These are phyloP conservation scores for Lepus timidus DNA, from an alignment of 2,113 vertebrate genomes.

Conservation along the genomic window DNA sequence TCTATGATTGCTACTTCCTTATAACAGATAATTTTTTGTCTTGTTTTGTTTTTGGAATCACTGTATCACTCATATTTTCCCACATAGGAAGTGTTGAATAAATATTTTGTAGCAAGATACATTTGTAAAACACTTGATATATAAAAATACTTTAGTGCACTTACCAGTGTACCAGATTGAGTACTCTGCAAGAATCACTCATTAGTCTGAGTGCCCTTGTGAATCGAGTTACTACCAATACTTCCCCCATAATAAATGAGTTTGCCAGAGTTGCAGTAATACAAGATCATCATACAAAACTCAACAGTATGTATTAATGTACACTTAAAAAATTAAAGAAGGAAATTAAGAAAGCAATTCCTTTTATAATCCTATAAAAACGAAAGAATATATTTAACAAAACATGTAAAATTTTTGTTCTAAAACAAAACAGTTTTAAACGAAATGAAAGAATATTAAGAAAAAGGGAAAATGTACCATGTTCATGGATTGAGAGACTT, in stretches of 20 bases:
- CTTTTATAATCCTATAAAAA: neutral
- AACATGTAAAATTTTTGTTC: neutral
- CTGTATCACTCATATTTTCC: conserved; percentile 3
- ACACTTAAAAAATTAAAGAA: neutral
- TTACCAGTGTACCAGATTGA: neutral
- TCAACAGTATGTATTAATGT: neutral
- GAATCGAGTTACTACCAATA: neutral
- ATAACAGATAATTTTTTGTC: conserved; percentile 20
- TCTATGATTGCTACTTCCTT: neutral
- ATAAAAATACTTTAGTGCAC: neutral
- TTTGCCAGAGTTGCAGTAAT: neutral
- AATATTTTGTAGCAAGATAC: conserved; percentile 32
- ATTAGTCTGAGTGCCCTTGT: neutral
- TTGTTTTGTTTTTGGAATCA: neutral
- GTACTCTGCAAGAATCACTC: neutral
- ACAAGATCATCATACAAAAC: neutral
- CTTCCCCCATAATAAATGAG: neutral
- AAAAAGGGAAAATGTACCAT: neutral
- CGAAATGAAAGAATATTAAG: conserved; percentile 1
- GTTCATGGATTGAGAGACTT: neutral
- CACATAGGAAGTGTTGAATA: neutral
- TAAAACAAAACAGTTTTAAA: conserved; percentile 52
- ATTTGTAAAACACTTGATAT: conserved; percentile 29
- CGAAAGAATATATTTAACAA: conserved; percentile 46
- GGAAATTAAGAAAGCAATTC: conserved; percentile 36